Evolutionary conservation across 2,113 vertebrate species (phyloP), one percentile per base, ranked within the genome.

Genomic region (Clinocottus analis): DNA sequence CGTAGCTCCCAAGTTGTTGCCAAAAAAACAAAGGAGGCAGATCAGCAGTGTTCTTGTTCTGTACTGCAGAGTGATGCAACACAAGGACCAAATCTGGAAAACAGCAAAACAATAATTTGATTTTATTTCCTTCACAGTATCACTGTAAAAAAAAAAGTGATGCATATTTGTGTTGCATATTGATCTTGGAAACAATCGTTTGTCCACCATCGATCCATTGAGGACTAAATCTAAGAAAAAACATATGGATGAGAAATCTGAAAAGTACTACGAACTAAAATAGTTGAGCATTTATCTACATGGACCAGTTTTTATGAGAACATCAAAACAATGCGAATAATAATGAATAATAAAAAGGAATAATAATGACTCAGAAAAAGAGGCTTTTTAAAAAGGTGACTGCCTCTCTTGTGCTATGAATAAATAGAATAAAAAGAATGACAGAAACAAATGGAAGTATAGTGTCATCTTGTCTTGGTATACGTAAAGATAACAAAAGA

Each of bases 1-100:
- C 68, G 60, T 39, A 17, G 72, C 43, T 73, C 39, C n/a, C 19
- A 59, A 29, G 73, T 64, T 74, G 74, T 71, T 80, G 85, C 67
- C 68, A 37, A 65, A 72, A 72, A 75, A 66, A 58, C 56, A 75
- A 56, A 60, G 59, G 9, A 41, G 27, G 27, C 59, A 62, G 62
- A 72, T 66, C 65, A 75, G 65, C 65, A 60, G 7, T 37, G 49
- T 29, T 56, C 59, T 72, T 59, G 23, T 55, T 51, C 55, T 86
- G 82, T 58, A 82, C 49, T 68, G 75, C 85, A 19, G 17, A 3
- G 56, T 43, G 12, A 58, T 63, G 68, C 68, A 82, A 49, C 16
- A 56, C 37, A 41, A 68, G 41, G 21, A 56, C 6, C 25, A 33
- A 35, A 70, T 31, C 55, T n/a, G 43, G 29, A 69, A 77, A 77